These are phyloP conservation scores for Elephantulus edwardii DNA, from an alignment of 2,113 vertebrate genomes.

Conservation along the genomic window DNA sequence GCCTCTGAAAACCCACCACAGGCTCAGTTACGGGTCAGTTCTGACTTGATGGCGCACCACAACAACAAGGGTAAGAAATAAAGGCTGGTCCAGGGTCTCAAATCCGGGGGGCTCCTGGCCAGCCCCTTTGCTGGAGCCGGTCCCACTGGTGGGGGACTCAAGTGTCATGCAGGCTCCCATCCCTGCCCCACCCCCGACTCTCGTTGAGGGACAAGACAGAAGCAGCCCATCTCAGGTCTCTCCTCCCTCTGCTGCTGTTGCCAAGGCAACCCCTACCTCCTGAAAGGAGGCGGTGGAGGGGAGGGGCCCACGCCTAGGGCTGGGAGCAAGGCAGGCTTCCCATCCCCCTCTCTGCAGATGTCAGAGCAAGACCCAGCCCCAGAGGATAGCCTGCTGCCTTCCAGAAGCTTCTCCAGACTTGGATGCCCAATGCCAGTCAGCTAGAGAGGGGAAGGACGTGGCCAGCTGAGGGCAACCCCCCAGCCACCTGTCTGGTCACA, in stretches of 20 bases:
- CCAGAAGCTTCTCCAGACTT: not conserved
- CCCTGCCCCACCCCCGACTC: not conserved
- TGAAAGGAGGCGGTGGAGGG: not conserved
- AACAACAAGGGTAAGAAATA: no score
- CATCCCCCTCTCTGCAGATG: not conserved
- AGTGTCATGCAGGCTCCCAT: not conserved
- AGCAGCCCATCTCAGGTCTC: not conserved
- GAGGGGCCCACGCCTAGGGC: not conserved
- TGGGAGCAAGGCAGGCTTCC: not conserved
- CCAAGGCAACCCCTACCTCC: conserved; percentile 31
- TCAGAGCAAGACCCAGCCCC: not conserved
- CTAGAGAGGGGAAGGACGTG: not conserved
- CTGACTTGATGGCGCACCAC: no score
- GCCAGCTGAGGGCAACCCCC: not conserved
- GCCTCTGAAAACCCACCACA: no score
- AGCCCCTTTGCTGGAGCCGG: not conserved
- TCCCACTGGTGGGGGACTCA: not conserved
- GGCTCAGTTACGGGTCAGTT: no score
- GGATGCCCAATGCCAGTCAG: not conserved
- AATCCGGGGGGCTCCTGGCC: not conserved
- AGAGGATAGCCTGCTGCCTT: not conserved
- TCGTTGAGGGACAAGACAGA: not conserved
- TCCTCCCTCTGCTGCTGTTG: not conserved
- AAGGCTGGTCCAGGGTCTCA: no score
- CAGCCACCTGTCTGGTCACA: not conserved